Evolutionary conservation across 2,797 vertebrate species (phyloP).

Genomic region (Sciurus carolinensis): DNA sequence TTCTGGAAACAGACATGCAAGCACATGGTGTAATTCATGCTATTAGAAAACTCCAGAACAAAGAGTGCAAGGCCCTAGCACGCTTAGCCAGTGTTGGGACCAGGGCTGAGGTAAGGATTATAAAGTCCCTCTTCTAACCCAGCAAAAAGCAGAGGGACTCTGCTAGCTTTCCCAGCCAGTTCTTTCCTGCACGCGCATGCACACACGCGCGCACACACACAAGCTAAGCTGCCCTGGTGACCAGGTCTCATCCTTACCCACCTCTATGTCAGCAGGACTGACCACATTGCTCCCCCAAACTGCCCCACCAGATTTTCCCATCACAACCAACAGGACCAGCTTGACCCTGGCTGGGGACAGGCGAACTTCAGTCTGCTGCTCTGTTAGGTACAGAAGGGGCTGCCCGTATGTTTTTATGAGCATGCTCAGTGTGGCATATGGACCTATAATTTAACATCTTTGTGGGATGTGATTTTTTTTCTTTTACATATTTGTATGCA

Average conservation of each 20-base stretch:
- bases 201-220: background rate
- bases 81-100: background rate
- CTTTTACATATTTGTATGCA: slow-evolving; percentile 89
- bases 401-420: slow-evolving; percentile 88
- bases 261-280: slow-evolving; percentile 73
- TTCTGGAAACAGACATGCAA: background rate
- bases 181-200: too few relatives aligned
- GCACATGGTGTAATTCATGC: background rate
- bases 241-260: background rate
- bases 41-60: background rate
- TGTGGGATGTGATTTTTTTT: slow-evolving; percentile 86
- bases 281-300: background rate
- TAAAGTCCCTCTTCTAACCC: background rate
- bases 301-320: slow-evolving; percentile 25
- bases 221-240: background rate
- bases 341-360: slow-evolving; percentile 72
- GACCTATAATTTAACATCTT: slow-evolving; percentile 87
- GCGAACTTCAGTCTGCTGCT: slow-evolving; percentile 82
- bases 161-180: background rate
- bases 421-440: slow-evolving; percentile 87
- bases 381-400: slow-evolving; percentile 88
- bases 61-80: background rate
- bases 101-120: background rate
- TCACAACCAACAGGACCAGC: slow-evolving; percentile 63
- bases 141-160: background rate